phyloP scores from a whole-genome alignment of 2,113 vertebrate genomes.

The Falco punctatus region DNA sequence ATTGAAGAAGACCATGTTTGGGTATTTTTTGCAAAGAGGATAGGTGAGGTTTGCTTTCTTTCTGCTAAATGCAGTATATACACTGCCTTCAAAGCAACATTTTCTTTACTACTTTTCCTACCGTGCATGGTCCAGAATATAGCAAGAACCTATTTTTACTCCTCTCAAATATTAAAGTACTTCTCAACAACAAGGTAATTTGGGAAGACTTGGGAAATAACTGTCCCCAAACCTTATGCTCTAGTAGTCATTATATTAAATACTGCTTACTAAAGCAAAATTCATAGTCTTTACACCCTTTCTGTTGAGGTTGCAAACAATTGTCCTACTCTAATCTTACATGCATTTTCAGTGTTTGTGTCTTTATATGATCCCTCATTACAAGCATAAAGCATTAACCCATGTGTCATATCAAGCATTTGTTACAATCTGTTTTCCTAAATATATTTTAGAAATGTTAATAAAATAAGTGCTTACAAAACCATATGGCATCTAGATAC shows the following conservation, averaged over 20 bases:
- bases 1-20: background rate
- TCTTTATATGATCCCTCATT: background rate
- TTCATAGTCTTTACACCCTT: fast-evolving
- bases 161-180: background rate
- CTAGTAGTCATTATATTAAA: background rate
- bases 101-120: background rate
- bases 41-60: slow-evolving; percentile 63
- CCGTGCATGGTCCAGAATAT: background rate
- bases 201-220: background rate
- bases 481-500: fast-evolving
- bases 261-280: background rate
- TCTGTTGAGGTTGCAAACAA: background rate
- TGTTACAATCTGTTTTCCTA: background rate
- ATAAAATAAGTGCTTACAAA: background rate
- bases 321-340: background rate
- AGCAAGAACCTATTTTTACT: background rate
- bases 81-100: slow-evolving; percentile 21
- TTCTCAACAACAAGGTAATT: background rate
- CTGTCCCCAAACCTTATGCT: background rate
- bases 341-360: background rate
- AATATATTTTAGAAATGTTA: background rate
- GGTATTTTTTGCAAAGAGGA: slow-evolving; percentile 56
- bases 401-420: background rate
- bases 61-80: slow-evolving; percentile 36
- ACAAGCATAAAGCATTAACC: background rate